phyloP scores from a whole-genome alignment of 2,113 vertebrate species.

The Pseudolaguvia tuberculata region DNA sequence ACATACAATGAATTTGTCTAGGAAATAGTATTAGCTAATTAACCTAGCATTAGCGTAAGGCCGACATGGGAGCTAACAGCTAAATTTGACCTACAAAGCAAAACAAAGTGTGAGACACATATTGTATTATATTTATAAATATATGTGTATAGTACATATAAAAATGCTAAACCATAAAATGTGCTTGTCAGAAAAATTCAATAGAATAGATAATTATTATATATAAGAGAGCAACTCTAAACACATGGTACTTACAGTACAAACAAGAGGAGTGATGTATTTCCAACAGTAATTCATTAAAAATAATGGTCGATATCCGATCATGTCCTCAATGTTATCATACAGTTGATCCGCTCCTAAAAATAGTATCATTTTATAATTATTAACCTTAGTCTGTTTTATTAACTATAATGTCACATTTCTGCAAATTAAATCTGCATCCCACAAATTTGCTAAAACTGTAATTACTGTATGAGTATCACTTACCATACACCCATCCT shows the following conservation, averaged over 20 bases:
- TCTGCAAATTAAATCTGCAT: background rate
- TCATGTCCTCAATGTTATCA: conserved; percentile 91
- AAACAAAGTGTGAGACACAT: too few species aligned
- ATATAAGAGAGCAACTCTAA: too few species aligned
- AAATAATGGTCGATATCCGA: conserved; percentile 78
- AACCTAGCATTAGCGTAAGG: too few species aligned
- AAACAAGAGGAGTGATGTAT: conserved; percentile 82
- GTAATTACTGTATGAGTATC: background rate
- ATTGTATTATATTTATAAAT: too few species aligned
- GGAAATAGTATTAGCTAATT: too few species aligned
- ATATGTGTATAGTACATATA: too few species aligned
- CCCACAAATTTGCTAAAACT: background rate
- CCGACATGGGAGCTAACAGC: too few species aligned
- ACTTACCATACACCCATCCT: conserved; percentile 92
- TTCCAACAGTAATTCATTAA: conserved; percentile 86
- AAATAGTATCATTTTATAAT: background rate
- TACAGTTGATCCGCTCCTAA: conserved; percentile 83
- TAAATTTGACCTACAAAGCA: too few species aligned
- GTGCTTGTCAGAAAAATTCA: too few species aligned
- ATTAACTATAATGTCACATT: background rate
- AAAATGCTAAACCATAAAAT: too few species aligned
- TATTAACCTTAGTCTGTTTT: background rate
- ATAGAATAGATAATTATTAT: too few species aligned
- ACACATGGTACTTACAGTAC: conserved; percentile 84
- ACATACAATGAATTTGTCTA: too few species aligned